Conservation (phyloP, 2,888 invertebrate species). For the Disparrhopalites patrizii region DNA sequence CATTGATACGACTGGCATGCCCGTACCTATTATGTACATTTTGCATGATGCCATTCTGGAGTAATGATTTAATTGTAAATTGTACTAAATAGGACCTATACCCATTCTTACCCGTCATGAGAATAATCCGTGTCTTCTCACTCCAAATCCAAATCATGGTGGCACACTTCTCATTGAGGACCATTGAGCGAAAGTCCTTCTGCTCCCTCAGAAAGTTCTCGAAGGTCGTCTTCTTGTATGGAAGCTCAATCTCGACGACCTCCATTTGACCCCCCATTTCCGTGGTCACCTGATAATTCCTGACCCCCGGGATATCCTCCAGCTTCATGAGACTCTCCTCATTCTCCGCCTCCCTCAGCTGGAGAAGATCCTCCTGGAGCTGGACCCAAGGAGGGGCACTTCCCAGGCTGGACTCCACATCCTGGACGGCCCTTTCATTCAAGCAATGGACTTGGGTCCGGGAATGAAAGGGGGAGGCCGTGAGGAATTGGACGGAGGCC, state of each 20-base stretch:
- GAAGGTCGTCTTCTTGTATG: constrained; percentile 25
- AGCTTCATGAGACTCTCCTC: neutral
- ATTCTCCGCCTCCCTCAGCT: neutral
- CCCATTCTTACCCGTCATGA: constrained; percentile 27
- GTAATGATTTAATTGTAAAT: no score
- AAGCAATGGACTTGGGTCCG: no score
- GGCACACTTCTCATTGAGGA: constrained; percentile 24
- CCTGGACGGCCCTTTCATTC: neutral
- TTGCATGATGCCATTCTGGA: no score
- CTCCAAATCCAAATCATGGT: constrained; percentile 29
- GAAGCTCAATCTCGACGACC: constrained; percentile 9
- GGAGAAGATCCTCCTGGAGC: neutral
- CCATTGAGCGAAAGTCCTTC: constrained; percentile 10
- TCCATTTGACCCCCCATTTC: neutral
- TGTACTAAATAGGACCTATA: no score
- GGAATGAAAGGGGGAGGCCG: neutral
- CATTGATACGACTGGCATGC: no score
- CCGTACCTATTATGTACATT: no score
- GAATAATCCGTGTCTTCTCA: constrained; percentile 20
- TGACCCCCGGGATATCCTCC: neutral
- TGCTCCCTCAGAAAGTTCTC: constrained; percentile 18
- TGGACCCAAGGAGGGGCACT: neutral
- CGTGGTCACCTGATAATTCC: constrained; percentile 1
- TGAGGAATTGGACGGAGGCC: no score
- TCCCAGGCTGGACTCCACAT: neutral